A percentile compares a stretch with the other conserved stretches of the same genome.
Conservation (phyloP, 2,113 vertebrate species). For the Elachura formosa region DNA sequence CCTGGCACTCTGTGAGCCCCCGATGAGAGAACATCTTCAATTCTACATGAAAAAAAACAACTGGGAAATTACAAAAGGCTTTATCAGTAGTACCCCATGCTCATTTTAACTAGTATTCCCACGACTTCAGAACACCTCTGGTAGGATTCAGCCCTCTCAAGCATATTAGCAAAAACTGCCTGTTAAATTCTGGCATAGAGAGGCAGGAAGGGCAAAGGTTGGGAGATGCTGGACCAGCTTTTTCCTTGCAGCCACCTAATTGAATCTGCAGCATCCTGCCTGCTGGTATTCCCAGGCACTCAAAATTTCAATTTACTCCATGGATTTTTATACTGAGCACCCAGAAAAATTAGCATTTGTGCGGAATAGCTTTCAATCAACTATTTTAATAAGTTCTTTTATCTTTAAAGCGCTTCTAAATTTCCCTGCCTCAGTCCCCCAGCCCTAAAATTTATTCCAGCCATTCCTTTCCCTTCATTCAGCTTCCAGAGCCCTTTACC, state of each 20-base stretch:
- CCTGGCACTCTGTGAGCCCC: background rate
- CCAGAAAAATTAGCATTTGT: slow-evolving; percentile 67
- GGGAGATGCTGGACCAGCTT: background rate
- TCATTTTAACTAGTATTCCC: background rate
- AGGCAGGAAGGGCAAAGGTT: background rate
- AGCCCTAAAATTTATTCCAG: background rate
- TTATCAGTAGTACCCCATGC: background rate
- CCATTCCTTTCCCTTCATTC: background rate
- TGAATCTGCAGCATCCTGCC: slow-evolving; percentile 51
- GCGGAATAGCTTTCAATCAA: slow-evolving; percentile 69
- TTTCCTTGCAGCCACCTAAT: slow-evolving; percentile 46
- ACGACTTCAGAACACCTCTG: background rate
- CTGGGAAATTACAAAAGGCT: background rate
- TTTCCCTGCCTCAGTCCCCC: background rate
- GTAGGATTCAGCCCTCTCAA: background rate
- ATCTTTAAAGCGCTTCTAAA: slow-evolving; percentile 34
- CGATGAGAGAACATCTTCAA: background rate
- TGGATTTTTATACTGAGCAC: slow-evolving; percentile 43
- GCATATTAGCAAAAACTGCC: background rate
- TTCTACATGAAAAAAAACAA: background rate
- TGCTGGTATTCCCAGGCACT: slow-evolving; percentile 44
- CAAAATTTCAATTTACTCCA: slow-evolving; percentile 63
- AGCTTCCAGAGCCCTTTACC: slow-evolving; percentile 5
- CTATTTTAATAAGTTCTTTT: slow-evolving; percentile 34
- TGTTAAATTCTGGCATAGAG: background rate